Conservation (phyloP, 2,888 invertebrate genomes). For the Arctia plantaginis region DNA sequence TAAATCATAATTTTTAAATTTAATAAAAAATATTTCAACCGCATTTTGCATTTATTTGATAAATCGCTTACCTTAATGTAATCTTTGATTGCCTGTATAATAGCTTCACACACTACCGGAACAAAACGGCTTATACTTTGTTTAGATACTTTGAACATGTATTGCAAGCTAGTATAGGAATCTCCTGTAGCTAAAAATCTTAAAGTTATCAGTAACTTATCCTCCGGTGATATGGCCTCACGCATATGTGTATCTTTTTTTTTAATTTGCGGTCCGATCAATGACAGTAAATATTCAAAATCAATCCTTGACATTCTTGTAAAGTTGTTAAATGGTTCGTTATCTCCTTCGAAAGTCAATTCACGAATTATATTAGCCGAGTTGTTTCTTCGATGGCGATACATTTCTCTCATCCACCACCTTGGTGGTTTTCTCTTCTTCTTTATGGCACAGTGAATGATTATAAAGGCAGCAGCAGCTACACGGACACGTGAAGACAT, state of each 20-base stretch:
- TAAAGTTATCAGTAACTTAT: neutral
- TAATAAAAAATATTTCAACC: conserved; percentile 26
- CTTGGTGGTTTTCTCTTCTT: conserved; percentile 22
- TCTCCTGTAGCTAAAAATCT: too few relatives aligned
- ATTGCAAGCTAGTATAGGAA: too few relatives aligned
- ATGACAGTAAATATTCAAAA: too few relatives aligned
- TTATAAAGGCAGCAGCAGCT: conserved; percentile 28
- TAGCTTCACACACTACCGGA: neutral
- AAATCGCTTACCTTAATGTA: conserved; percentile 22
- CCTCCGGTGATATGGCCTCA: conserved; percentile 5
- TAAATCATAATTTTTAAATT: conserved; percentile 25
- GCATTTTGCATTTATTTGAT: conserved; percentile 29
- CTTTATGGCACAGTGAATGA: conserved; percentile 26
- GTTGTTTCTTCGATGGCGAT: too few relatives aligned
- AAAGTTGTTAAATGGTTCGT: too few relatives aligned
- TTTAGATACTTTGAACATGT: too few relatives aligned
- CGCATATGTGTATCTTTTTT: conserved; percentile 7
- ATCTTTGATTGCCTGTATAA: conserved; percentile 8
- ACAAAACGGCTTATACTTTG: too few relatives aligned
- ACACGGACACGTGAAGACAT: conserved; percentile 28
- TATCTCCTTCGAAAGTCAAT: too few relatives aligned
- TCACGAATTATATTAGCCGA: too few relatives aligned
- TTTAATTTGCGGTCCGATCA: conserved; percentile 5
- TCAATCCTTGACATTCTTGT: too few relatives aligned
- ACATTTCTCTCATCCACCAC: conserved; percentile 22